A percentile compares a stretch with the other conserved stretches of the same genome.
Evolutionary conservation across 2,113 vertebrate species (phyloP).

Genomic region (Scomber colias): DNA sequence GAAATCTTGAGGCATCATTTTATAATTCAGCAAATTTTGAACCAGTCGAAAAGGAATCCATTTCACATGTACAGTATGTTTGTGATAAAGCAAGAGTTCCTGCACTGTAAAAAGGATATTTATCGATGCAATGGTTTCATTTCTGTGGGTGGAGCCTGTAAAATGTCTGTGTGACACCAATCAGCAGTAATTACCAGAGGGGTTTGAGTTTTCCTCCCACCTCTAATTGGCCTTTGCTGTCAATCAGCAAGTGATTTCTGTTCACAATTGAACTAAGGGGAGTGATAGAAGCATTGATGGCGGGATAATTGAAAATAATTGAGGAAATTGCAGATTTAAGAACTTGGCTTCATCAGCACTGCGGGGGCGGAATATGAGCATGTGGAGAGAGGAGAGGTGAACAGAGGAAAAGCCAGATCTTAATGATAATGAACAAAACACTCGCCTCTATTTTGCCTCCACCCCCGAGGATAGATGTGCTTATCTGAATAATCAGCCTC

Average conservation of each 20-base stretch:
- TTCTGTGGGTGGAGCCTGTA: slow-evolving; percentile 58
- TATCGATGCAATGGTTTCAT: slow-evolving; percentile 35
- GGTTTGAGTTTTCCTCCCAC: slow-evolving; percentile 74
- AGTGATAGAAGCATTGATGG: slow-evolving; percentile 78
- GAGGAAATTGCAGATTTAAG: slow-evolving; percentile 82
- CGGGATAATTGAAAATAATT: slow-evolving; percentile 87
- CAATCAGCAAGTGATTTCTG: slow-evolving; percentile 86
- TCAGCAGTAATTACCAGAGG: slow-evolving; percentile 79
- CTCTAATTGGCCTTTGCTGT: slow-evolving; percentile 84
- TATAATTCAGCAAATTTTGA: slow-evolving; percentile 47
- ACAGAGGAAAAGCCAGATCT: slow-evolving; percentile 76
- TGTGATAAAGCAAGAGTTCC: slow-evolving; percentile 12
- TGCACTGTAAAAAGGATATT: slow-evolving; percentile 39
- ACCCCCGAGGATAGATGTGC: slow-evolving; percentile 65
- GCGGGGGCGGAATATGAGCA: slow-evolving; percentile 76
- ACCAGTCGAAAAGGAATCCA: slow-evolving; percentile 5
- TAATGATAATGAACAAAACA: slow-evolving; percentile 84
- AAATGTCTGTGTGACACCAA: slow-evolving; percentile 80
- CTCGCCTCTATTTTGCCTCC: slow-evolving; percentile 75
- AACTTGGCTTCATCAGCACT: slow-evolving; percentile 79
- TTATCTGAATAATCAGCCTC: slow-evolving; percentile 80
- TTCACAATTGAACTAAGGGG: slow-evolving; percentile 81
- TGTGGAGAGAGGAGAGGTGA: slow-evolving; percentile 76
- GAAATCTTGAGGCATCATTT: slow-evolving; percentile 44
- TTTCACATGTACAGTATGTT: slow-evolving; percentile 37